Conservation (phyloP, 2,113 vertebrate species). For the Stomatorhinus ivindoensis region DNA sequence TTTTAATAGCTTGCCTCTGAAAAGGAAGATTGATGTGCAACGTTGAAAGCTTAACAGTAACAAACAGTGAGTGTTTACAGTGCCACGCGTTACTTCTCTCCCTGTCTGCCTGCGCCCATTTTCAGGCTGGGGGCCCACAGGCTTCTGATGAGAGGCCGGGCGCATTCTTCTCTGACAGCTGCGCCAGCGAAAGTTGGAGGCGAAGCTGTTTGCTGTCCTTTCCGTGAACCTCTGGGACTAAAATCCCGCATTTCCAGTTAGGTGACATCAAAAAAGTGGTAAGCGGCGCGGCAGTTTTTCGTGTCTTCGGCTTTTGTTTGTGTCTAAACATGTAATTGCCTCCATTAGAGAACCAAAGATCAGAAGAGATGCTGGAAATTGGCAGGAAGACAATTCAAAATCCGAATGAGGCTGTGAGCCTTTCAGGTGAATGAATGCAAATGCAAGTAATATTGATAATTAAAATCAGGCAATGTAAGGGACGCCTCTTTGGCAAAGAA, state of each 20-base stretch:
- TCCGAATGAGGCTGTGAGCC: neutral
- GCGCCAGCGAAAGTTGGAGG: neutral
- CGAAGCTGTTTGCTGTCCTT: neutral
- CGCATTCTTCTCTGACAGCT: neutral
- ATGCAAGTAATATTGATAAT: neutral
- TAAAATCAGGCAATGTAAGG: neutral
- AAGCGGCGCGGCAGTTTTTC: neutral
- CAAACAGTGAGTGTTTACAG: neutral
- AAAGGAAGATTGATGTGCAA: neutral
- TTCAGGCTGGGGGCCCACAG: neutral
- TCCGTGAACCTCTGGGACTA: neutral
- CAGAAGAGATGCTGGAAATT: neutral
- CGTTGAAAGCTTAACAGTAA: neutral
- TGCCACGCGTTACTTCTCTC: no score
- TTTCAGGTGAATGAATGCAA: neutral
- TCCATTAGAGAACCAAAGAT: neutral
- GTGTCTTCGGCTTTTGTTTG: neutral
- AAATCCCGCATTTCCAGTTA: neutral
- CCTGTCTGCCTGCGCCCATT: neutral
- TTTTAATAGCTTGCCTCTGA: neutral
- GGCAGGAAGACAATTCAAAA: neutral
- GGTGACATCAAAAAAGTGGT: neutral
- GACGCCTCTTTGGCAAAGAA: neutral
- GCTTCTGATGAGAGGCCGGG: neutral
- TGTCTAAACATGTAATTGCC: neutral